phyloP scores from a whole-genome alignment of 2,113 vertebrate genomes.

The Onychorhynchus coronatus region DNA sequence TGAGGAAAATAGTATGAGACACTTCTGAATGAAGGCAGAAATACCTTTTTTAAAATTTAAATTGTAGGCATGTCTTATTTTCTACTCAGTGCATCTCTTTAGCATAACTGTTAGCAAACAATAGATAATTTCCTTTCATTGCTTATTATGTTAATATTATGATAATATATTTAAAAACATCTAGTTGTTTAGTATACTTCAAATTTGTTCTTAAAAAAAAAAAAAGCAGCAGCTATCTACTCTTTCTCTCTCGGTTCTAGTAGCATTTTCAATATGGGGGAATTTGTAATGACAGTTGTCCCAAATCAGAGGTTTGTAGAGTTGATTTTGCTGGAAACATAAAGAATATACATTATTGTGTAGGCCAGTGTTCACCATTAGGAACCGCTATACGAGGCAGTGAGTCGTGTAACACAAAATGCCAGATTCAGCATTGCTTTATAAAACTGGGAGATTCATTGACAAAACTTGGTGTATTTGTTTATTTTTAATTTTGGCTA shows the following conservation, averaged over 20 bases:
- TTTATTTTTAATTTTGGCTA: not conserved
- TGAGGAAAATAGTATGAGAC: conserved; percentile 69
- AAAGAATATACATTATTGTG: not conserved
- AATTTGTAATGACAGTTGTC: conserved; percentile 39
- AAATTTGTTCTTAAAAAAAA: conserved; percentile 75
- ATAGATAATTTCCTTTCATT: conserved; percentile 83
- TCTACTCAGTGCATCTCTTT: conserved; percentile 77
- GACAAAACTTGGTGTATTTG: not conserved
- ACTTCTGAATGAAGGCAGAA: conserved; percentile 77
- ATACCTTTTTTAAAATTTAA: conserved; percentile 75
- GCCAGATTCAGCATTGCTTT: not conserved
- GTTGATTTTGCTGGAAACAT: conserved; percentile 47
- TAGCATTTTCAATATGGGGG: conserved; percentile 2
- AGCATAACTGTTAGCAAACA: conserved; percentile 84
- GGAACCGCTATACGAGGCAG: not conserved
- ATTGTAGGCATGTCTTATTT: conserved; percentile 82
- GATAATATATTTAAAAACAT: conserved; percentile 85
- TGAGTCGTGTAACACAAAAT: not conserved
- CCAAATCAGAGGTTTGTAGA: not conserved
- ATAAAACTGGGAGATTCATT: not conserved
- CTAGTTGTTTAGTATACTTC: conserved; percentile 82
- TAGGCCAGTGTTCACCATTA: not conserved
- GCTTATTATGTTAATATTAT: conserved; percentile 87
- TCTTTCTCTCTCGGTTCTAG: conserved; percentile 51
- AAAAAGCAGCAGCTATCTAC: conserved; percentile 46